Evolutionary conservation across 1,140 invertebrate species (phyloP), one percentile per base, ranked within the genome.

Genomic region (Atta texana): DNA sequence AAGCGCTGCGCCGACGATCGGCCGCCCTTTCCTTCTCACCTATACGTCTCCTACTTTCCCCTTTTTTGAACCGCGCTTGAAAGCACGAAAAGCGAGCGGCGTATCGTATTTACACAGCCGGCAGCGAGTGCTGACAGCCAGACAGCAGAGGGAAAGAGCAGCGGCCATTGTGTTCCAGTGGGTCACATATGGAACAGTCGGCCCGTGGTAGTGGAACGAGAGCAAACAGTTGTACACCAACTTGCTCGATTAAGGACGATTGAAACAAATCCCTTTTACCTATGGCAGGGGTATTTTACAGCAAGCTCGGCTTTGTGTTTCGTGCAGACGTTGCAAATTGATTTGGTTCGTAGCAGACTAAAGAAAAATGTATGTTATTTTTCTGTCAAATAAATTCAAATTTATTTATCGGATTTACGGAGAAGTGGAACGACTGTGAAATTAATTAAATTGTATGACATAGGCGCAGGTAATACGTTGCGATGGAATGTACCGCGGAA

Each of bases 171-270:
- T 92, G 76, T 74, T 86, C 72, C 90, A 92, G 55, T 92, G 91
- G 91, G 91, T 92, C 90, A 92, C 90, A 92, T 86, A 85, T 85
- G 81, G 84, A 89, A 91, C 69, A 61, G 87, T 84, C 77, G 61
- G 57, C 31, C 44, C 71, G 66, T 51, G 44, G 39, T 69, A 66
- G 53, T 74, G 34, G 66, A 74, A 69, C 72, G 85, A 89, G 90
- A 88, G 88, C 90, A 91, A 91, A 91, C 88, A 84, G 77, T 88
- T 89, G 89, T 91, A 86, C 80, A 87, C 85, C 85, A 90, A 92
- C 86, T 92, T 92, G 91, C 89, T 92, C 91, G 91, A 92, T 92
- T 92, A 92, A 92, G 91, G 86, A 87, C 91, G 89, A 92, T 92
- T 90, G 90, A 92, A 91, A 91, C 89, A 87, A 89, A 89, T 80